Conservation (phyloP, 2,113 vertebrate genomes). For the Scopus umbretta region DNA sequence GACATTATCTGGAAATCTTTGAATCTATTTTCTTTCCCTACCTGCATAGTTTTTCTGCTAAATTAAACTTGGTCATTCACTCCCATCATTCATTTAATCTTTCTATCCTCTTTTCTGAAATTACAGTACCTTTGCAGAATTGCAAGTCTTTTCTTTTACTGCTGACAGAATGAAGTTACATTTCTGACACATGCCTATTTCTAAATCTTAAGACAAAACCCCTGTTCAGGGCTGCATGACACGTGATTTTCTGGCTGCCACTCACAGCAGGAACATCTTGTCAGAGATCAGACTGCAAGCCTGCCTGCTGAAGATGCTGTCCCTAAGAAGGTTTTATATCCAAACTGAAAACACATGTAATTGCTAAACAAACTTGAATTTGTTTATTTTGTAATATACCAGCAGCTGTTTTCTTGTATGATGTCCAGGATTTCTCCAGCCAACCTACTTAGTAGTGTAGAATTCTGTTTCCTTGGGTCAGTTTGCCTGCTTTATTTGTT, state of each 20-base stretch:
- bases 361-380: constrained; percentile 43
- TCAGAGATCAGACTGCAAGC: background rate
- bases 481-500: background rate
- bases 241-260: constrained; percentile 1
- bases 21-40: background rate
- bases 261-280: constrained; percentile 24
- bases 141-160: background rate
- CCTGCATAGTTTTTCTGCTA: background rate
- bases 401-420: constrained; percentile 41
- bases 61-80: background rate
- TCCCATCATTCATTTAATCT: background rate
- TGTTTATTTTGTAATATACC: constrained; percentile 45
- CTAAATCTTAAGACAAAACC: background rate
- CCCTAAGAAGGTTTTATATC: background rate
- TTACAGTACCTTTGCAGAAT: background rate
- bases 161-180: background rate
- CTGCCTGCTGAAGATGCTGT: constrained; percentile 29
- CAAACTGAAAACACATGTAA: constrained; percentile 32
- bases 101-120: background rate
- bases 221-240: background rate
- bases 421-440: background rate
- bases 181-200: constrained; percentile 7
- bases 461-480: background rate
- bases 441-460: background rate
- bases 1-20: background rate